Conservation (phyloP, 2,888 invertebrate species). For the Clanis bilineata region DNA sequence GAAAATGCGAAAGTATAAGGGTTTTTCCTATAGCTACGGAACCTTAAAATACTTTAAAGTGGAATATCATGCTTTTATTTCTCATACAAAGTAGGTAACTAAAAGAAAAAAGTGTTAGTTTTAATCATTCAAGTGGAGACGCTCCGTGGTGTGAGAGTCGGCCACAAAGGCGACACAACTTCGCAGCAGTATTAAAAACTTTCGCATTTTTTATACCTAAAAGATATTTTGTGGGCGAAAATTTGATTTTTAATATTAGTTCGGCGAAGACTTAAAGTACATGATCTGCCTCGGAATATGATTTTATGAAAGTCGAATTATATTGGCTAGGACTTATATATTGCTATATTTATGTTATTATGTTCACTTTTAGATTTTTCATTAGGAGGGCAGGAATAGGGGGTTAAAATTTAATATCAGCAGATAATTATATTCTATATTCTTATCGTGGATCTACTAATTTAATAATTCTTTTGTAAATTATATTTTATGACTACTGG, state of each 20-base stretch:
- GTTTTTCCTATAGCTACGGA: no score
- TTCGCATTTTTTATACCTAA: constrained; percentile 36
- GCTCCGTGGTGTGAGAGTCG: constrained; percentile 29
- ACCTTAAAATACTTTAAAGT: no score
- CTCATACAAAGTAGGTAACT: not conserved
- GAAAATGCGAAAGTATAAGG: no score
- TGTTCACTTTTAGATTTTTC: no score
- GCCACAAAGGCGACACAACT: constrained; percentile 32
- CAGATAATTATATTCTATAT: no score
- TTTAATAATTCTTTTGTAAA: no score
- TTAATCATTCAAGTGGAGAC: constrained; percentile 16
- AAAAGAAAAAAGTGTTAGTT: not conserved
- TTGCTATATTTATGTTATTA: no score
- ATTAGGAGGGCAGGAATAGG: no score
- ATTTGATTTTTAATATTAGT: constrained; percentile 3
- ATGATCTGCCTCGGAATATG: not conserved
- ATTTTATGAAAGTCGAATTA: not conserved
- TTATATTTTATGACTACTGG: no score
- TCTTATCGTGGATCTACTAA: no score
- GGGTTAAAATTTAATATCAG: no score
- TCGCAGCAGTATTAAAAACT: constrained; percentile 39
- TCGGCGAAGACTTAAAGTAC: not conserved
- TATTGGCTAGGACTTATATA: not conserved
- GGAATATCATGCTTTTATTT: no score
- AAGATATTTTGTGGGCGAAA: constrained; percentile 3